Evolutionary conservation across 2,113 vertebrate genomes (phyloP).

Genomic region (Gallinago undulata): DNA sequence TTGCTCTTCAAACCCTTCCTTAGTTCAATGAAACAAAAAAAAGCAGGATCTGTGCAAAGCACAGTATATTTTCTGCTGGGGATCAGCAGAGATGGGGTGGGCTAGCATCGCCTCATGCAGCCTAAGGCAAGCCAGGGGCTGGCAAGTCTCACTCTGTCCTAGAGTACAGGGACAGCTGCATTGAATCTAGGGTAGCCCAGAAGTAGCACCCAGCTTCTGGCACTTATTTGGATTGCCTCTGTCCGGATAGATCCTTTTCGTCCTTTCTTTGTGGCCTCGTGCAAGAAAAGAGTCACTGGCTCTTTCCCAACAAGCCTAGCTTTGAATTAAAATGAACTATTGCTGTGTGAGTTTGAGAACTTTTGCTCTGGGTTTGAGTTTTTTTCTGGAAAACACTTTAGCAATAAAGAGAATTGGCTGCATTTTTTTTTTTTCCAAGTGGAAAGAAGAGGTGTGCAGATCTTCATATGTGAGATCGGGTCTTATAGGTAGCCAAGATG

Average conservation of each 20-base stretch:
- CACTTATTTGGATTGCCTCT: not conserved
- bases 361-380: not conserved
- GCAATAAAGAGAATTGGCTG: not conserved
- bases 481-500: not conserved
- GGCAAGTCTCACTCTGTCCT: not conserved
- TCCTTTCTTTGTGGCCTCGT: not conserved
- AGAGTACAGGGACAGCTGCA: not conserved
- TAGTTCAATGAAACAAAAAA: not conserved
- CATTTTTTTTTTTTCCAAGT: not conserved
- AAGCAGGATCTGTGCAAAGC: not conserved
- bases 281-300: not conserved
- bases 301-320: not conserved
- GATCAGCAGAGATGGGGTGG: rapidly evolving
- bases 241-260: rapidly evolving
- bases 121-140: not conserved
- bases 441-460: not conserved
- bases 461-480: not conserved
- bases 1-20: not conserved
- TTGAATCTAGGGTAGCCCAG: not conserved
- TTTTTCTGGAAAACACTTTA: not conserved
- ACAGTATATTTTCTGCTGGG: not conserved
- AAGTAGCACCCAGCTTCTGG: not conserved
- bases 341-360: not conserved
- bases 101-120: rapidly evolving
- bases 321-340: not conserved